Percentiles rank a stretch among this genome's conserved stretches.
phyloP scores from a whole-genome alignment of 2,888 invertebrate species.

The Taphrorychus bicolor region DNA sequence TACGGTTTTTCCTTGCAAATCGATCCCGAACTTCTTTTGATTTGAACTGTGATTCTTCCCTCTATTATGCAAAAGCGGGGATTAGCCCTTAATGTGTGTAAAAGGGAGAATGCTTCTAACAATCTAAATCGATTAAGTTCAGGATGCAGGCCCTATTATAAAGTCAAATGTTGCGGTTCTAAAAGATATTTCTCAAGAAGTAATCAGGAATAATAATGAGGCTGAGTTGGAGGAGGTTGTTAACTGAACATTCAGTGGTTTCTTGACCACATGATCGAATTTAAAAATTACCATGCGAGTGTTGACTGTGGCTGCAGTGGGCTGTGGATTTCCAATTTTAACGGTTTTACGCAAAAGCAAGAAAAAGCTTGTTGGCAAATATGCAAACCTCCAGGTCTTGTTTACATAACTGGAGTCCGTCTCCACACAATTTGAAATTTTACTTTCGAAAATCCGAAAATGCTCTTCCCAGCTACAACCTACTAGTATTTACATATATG shows the following conservation, averaged over 20 bases:
- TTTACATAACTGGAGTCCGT: conserved; percentile 25
- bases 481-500: conserved; percentile 32
- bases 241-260: too few relatives aligned
- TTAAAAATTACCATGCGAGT: neutral
- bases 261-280: neutral
- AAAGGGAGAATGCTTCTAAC: conserved; percentile 1
- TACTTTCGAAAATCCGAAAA: conserved; percentile 17
- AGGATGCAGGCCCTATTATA: conserved; percentile 10
- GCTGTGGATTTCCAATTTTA: neutral
- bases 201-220: conserved; percentile 10
- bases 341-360: neutral
- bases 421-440: conserved; percentile 26
- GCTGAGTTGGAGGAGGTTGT: neutral
- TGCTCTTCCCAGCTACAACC: conserved; percentile 23
- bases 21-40: conserved; percentile 17
- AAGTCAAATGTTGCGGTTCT: conserved; percentile 11
- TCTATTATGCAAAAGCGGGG: conserved; percentile 10
- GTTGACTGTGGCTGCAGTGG: neutral
- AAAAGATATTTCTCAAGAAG: conserved; percentile 10
- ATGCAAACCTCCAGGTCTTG: conserved; percentile 17
- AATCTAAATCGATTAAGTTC: conserved; percentile 8
- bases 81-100: conserved; percentile 11
- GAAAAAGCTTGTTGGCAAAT: conserved; percentile 19
- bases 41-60: conserved; percentile 4
- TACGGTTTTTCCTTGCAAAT: conserved; percentile 29